Evolutionary conservation across 2,113 vertebrate genomes (phyloP).

Genomic region (Ageneiosus marmoratus): DNA sequence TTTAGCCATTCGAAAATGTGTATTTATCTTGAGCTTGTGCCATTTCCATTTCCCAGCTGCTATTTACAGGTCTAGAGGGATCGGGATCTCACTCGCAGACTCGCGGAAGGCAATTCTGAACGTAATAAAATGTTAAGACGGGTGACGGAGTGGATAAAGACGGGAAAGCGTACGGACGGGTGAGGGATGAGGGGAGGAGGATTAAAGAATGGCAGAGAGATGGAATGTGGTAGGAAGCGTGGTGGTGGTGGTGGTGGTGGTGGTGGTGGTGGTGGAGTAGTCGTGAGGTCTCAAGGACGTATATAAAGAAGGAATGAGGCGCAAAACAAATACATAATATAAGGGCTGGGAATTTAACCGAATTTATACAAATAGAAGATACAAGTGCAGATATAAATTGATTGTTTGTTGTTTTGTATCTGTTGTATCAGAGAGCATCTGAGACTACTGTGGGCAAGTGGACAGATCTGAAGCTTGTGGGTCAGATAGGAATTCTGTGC

Average conservation of each 20-base stretch:
- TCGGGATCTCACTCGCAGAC: constrained; percentile 13
- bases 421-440: neutral
- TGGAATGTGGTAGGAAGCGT: constrained; percentile 38
- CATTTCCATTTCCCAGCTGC: constrained; percentile 17
- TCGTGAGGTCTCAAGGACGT: neutral
- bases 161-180: constrained; percentile 38
- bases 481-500: neutral
- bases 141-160: constrained; percentile 42
- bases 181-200: constrained; percentile 30
- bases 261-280: constrained; percentile 12
- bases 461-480: neutral
- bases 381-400: neutral
- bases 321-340: no score
- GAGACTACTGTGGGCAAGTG: neutral
- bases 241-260: constrained; percentile 12
- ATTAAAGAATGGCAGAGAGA: constrained; percentile 28
- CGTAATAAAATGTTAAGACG: constrained; percentile 14
- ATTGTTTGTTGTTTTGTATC: neutral
- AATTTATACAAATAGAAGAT: neutral
- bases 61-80: constrained; percentile 36
- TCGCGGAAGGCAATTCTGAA: constrained; percentile 31
- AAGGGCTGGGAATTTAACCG: no score
- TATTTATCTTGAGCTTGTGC: constrained; percentile 34
- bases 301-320: neutral
- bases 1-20: neutral